Percentiles rank a stretch among this genome's conserved stretches.
Conservation (phyloP, 53 echinoderm and acorn worm species). For the Arbacia lixula region DNA sequence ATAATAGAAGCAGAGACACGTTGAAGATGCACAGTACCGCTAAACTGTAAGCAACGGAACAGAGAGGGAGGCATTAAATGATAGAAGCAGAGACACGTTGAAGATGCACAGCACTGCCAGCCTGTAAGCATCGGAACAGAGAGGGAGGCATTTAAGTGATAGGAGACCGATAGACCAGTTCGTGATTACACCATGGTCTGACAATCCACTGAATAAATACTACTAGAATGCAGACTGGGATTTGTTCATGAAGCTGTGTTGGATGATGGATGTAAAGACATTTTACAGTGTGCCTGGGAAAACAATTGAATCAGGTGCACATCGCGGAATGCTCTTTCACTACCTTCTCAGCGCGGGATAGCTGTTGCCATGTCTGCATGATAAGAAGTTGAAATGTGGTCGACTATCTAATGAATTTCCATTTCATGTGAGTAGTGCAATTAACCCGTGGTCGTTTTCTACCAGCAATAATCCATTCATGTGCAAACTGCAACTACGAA, state of each 20-base stretch:
- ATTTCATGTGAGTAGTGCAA: no score
- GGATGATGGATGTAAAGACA: background rate
- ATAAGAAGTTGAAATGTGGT: no score
- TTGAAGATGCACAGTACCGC: constrained; percentile 6
- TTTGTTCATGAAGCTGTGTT: no score
- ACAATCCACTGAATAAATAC: background rate
- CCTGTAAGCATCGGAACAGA: constrained; percentile 42
- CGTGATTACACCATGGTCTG: constrained; percentile 49
- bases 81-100: constrained; percentile 80
- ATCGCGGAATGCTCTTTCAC: no score
- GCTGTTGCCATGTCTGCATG: no score
- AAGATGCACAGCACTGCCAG: constrained; percentile 75
- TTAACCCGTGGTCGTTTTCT: no score
- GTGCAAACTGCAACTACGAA: no score
- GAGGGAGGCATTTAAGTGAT: background rate
- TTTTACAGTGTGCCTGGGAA: background rate
- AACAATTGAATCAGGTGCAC: background rate
- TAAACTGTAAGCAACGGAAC: background rate
- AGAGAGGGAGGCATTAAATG: constrained; percentile 19
- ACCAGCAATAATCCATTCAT: no score
- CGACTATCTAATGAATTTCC: no score
- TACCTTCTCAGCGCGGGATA: no score
- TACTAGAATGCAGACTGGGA: no score
- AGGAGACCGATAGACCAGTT: constrained; percentile 63
- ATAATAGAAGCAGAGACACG: background rate